A percentile compares a stretch with the other conserved stretches of the same genome.
Conservation (phyloP, 2,113 vertebrate species). For the Mus pahari region DNA sequence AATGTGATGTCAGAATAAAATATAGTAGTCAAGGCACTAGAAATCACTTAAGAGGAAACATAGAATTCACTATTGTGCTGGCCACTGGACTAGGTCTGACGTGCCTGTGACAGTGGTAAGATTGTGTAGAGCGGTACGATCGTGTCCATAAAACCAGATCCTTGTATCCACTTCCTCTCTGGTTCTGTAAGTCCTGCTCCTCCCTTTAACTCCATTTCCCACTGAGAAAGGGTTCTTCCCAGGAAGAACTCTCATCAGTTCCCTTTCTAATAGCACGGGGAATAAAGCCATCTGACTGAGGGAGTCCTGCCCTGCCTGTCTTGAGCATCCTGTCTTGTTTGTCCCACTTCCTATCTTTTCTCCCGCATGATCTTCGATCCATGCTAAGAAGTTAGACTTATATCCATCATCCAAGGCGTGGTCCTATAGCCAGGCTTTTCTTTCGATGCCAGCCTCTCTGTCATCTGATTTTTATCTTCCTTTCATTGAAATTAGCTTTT, state of each 20-base stretch:
- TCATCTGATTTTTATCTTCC: no score
- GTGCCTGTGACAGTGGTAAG: neutral
- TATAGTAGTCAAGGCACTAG: neutral
- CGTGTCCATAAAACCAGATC: no score
- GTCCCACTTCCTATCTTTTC: neutral
- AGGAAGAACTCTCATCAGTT: neutral
- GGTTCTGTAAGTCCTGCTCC: neutral
- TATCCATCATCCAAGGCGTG: neutral
- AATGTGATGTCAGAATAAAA: neutral
- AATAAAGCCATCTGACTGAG: neutral
- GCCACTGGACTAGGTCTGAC: neutral
- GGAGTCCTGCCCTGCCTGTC: accelerated
- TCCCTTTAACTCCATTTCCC: neutral
- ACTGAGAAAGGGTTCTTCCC: neutral
- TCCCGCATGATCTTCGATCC: neutral
- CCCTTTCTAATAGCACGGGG: neutral
- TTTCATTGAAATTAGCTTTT: neutral
- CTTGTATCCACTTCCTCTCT: neutral
- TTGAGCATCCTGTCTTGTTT: neutral
- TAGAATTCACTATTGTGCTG: neutral
- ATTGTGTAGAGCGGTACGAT: neutral
- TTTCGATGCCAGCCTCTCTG: neutral
- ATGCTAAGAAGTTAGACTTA: neutral
- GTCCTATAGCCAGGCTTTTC: neutral
- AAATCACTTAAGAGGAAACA: neutral